These are phyloP conservation scores for Mastacembelus armatus DNA, from an alignment of 2,797 vertebrate genomes.

Conservation along the genomic window DNA sequence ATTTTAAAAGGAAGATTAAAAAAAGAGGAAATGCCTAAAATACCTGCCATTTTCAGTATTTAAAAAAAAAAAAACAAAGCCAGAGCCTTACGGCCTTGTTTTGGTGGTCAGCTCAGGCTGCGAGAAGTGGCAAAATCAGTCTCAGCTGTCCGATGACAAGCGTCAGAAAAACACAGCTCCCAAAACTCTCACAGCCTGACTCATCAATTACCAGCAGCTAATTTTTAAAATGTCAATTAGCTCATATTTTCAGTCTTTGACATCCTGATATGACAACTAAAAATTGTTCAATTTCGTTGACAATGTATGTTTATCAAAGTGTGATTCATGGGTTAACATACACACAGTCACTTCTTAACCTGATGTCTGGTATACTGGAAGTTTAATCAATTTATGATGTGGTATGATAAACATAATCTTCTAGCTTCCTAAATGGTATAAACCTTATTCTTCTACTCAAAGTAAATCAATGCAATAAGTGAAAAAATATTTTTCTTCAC, in stretches of 20 bases:
- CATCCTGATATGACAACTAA: slow-evolving; percentile 6
- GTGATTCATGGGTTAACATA: slow-evolving; percentile 32
- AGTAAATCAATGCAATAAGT: not conserved
- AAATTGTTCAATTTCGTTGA: not conserved
- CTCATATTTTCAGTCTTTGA: slow-evolving; percentile 27
- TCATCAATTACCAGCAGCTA: slow-evolving; percentile 58
- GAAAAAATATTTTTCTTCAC: not conserved
- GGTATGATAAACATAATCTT: too few relatives aligned
- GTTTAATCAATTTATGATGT: too few relatives aligned
- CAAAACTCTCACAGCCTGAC: too few relatives aligned
- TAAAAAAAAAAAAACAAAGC: slow-evolving; percentile 18
- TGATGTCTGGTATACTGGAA: too few relatives aligned
- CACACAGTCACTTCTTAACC: slow-evolving; percentile 25
- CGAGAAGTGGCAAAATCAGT: not conserved
- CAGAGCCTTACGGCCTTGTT: slow-evolving; percentile 7
- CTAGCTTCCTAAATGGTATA: not conserved
- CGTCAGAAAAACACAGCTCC: not conserved
- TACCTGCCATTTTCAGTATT: not conserved
- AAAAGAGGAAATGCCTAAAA: slow-evolving; percentile 26
- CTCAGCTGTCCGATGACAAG: slow-evolving; percentile 12
- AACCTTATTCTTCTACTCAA: not conserved
- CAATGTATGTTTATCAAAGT: not conserved
- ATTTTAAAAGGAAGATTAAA: not conserved
- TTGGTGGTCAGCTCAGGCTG: slow-evolving; percentile 32
- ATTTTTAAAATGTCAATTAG: slow-evolving; percentile 61